Percentiles rank a stretch among this genome's conserved stretches.
These are phyloP conservation scores for Pollenia griseotomentosa DNA, from an alignment of 2,888 invertebrate species.

Conservation along the genomic window DNA sequence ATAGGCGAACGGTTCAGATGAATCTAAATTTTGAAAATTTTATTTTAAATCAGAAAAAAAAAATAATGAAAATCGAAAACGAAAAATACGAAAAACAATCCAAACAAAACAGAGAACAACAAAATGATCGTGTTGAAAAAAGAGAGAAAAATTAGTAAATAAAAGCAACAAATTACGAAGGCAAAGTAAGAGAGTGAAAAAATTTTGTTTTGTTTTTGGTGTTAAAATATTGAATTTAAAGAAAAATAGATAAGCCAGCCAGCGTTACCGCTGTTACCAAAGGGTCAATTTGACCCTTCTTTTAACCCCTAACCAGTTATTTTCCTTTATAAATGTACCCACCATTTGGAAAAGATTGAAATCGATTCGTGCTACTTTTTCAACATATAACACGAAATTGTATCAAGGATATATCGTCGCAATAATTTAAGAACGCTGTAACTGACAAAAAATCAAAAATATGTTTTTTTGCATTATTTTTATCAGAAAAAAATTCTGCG, in stretches of 20 bases:
- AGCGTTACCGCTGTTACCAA: too few species aligned
- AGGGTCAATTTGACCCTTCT: too few species aligned
- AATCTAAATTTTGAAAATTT: slow-evolving; percentile 79
- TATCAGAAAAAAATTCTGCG: too few species aligned
- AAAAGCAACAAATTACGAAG: neutral
- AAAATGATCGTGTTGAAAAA: slow-evolving; percentile 38
- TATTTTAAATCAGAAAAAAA: slow-evolving; percentile 76
- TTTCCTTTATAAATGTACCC: too few species aligned
- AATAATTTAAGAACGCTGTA: too few species aligned
- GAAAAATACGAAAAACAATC: slow-evolving; percentile 43
- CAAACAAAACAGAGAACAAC: slow-evolving; percentile 33
- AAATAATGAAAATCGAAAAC: slow-evolving; percentile 75
- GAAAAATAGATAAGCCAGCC: slow-evolving; percentile 34
- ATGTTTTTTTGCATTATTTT: too few species aligned
- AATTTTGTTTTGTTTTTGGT: slow-evolving; percentile 1
- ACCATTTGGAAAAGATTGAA: too few species aligned
- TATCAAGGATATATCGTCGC: too few species aligned
- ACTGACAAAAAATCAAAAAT: too few species aligned
- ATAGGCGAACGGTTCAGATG: slow-evolving; percentile 78
- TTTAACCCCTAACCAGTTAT: too few species aligned
- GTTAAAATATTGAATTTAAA: slow-evolving; percentile 14
- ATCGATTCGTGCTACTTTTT: too few species aligned
- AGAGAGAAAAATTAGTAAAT: neutral
- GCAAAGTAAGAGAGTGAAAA: slow-evolving; percentile 31
- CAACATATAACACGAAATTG: too few species aligned